Evolutionary conservation across 1,140 invertebrate species (phyloP), one percentile per base, ranked within the genome.

Genomic region (Drosophila rhopaloa): DNA sequence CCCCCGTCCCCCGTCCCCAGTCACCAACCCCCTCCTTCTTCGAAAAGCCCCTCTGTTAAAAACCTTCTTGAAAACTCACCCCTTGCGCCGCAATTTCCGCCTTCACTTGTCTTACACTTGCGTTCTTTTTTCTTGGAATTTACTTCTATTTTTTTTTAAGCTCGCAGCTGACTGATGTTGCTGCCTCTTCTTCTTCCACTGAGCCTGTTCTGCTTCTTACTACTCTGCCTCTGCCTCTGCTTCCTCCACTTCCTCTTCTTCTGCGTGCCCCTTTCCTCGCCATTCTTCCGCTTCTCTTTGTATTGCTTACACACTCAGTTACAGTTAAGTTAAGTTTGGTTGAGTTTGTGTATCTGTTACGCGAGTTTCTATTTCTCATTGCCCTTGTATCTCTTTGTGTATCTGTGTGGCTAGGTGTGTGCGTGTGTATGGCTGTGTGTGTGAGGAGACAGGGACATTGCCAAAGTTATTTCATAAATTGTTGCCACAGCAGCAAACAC

Each of bases 301-400:
- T 82, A 86, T 88, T 86, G 79, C 83, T 88, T 88, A 76, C 76
- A 88, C 83, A 86, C 83, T 88, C 84, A 89, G 84, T 89, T 88
- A 89, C 65, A 68, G 61, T 68, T 66, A 68, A 68, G 65, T 68
- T 66, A 46, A 67, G 65, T 67, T 67, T 67, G 86, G 79, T 83
- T 79, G 62, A 77, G 83, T 80, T 83, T 89, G 84, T 88, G 83
- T 89, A 88, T 88, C 84, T 88, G 83, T 83, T 89, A 80, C 80
- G 79, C 66, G 74, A 76, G 76, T 83, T 71, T 83, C 76, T 73
- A 85, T 84, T 70, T 82, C 58, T 58, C 66, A 75, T 80, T 81
- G 72, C 79, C 10, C 54, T n/a, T 57, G 53, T 72, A 59, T 58
- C 38, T 62, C 48, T 76, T 24, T 47, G 10, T 56, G 13, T 19